These are phyloP conservation scores for Morus bassanus DNA, from an alignment of 2,797 vertebrate species.

Conservation along the genomic window DNA sequence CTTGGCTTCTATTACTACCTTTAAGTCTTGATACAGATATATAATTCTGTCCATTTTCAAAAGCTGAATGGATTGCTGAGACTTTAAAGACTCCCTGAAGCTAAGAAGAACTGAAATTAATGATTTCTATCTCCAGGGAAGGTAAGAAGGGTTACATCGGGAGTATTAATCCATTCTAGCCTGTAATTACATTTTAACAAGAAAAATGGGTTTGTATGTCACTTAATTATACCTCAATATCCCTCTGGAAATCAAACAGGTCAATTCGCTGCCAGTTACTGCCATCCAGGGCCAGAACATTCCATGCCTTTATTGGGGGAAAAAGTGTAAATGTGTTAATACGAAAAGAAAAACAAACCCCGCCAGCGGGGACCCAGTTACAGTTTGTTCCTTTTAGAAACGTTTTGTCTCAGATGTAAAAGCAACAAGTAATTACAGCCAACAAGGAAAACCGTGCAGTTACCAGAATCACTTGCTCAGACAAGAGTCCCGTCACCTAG, in stretches of 20 bases:
- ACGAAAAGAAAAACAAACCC: neutral
- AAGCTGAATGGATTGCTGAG: constrained; percentile 43
- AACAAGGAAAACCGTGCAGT: neutral
- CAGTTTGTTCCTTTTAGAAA: neutral
- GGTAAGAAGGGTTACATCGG: constrained; percentile 14
- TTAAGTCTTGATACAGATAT: neutral
- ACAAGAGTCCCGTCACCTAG: neutral
- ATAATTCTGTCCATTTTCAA: constrained; percentile 21
- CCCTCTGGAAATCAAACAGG: constrained; percentile 98
- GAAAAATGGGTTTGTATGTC: constrained; percentile 58
- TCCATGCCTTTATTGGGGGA: constrained; percentile 87
- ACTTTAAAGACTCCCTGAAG: constrained; percentile 1
- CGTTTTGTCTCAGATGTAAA: neutral
- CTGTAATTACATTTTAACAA: constrained; percentile 66
- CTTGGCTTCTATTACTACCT: neutral
- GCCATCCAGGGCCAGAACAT: constrained; percentile 95
- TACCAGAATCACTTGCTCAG: neutral
- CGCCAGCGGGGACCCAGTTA: neutral
- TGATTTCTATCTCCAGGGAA: constrained; percentile 43
- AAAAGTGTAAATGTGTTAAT: neutral
- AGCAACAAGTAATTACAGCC: neutral
- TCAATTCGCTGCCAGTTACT: constrained; percentile 99
- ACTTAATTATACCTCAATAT: constrained; percentile 89
- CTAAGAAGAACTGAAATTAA: constrained; percentile 48
- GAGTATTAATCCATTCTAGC: constrained; percentile 21